Percentiles rank a stretch among this genome's conserved stretches.
These are phyloP conservation scores for Apodemia mormo DNA, from an alignment of 2,888 invertebrate species.

Conservation along the genomic window DNA sequence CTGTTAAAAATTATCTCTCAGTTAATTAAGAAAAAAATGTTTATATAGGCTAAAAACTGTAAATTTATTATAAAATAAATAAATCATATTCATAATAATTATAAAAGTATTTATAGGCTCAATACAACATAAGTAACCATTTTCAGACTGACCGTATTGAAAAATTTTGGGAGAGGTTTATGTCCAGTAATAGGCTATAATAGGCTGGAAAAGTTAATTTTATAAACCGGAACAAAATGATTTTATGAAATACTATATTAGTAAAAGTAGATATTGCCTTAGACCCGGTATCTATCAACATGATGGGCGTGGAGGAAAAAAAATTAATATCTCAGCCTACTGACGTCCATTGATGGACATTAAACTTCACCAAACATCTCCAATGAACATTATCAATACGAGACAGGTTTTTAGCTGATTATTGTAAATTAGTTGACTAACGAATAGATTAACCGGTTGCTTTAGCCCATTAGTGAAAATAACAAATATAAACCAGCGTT, in stretches of 20 bases:
- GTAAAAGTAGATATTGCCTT: background rate
- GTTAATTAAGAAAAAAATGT: no score
- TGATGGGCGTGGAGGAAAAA: background rate
- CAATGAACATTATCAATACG: background rate
- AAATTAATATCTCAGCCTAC: background rate
- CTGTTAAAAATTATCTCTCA: no score
- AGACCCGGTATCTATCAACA: slow-evolving; percentile 7
- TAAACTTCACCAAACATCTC: background rate
- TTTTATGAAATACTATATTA: background rate
- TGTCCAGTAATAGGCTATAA: background rate
- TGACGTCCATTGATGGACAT: background rate
- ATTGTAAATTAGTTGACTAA: background rate
- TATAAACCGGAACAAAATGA: background rate
- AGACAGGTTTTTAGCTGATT: background rate
- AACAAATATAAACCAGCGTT: background rate
- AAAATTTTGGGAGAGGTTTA: background rate
- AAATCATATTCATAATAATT: no score
- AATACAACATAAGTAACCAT: no score
- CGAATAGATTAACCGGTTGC: background rate
- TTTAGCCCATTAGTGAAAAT: background rate
- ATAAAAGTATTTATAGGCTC: no score
- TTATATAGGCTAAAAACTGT: no score
- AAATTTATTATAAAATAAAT: no score
- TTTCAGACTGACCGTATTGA: background rate
- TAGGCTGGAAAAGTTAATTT: background rate